phyloP scores from a whole-genome alignment of 2,797 vertebrate species.

The Pampus argenteus region DNA sequence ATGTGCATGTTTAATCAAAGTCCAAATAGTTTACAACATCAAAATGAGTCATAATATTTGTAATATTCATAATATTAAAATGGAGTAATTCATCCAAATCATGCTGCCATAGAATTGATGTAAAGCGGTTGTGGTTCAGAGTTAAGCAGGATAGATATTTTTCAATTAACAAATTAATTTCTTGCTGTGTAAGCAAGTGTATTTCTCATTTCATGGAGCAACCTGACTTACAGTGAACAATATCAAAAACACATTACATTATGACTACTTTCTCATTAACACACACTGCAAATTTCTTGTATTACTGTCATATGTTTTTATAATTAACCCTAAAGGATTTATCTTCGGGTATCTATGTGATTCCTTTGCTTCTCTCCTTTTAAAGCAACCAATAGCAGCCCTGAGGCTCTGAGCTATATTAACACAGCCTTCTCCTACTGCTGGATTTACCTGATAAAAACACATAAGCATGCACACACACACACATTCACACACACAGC shows the following conservation, averaged over 20 bases:
- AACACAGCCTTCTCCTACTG: constrained; percentile 54
- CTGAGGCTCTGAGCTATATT: constrained; percentile 53
- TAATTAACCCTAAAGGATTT: constrained; percentile 45
- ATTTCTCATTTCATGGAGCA: constrained; percentile 16
- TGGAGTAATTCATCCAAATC: constrained; percentile 25
- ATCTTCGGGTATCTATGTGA: constrained; percentile 49
- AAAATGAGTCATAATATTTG: constrained; percentile 7
- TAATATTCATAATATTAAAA: constrained; percentile 29
- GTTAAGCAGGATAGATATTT: constrained; percentile 27
- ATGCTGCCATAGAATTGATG: constrained; percentile 15
- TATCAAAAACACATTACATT: not conserved
- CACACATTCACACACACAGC: constrained; percentile 30
- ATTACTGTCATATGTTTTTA: constrained; percentile 28
- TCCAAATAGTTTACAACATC: not conserved
- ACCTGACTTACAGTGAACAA: constrained; percentile 8
- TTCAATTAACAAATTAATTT: constrained; percentile 37
- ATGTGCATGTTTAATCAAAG: not conserved
- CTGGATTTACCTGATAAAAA: constrained; percentile 52
- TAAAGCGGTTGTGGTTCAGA: constrained; percentile 53
- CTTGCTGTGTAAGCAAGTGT: constrained; percentile 43
- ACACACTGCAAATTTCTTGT: not conserved
- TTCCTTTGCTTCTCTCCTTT: constrained; percentile 55
- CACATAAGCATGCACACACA: constrained; percentile 43
- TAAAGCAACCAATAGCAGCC: constrained; percentile 65
- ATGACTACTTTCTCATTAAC: constrained; percentile 8